These are phyloP conservation scores for Stenolophus ochropezus DNA, from an alignment of 2,888 invertebrate species.

Conservation along the genomic window DNA sequence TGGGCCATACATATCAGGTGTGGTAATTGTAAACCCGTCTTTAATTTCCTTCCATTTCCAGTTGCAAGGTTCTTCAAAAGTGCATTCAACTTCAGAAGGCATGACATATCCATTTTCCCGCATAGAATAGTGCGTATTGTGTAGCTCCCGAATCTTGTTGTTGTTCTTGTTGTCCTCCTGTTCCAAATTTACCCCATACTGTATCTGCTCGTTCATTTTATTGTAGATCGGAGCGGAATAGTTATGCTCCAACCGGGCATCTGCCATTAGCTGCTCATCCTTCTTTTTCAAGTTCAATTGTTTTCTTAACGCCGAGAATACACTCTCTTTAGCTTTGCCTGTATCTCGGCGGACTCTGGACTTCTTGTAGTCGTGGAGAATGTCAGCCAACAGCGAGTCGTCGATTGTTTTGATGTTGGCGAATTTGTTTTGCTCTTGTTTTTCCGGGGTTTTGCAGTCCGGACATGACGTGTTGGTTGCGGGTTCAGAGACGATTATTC, in stretches of 20 bases:
- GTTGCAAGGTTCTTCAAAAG: conserved; percentile 80
- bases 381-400: no score
- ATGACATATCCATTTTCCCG: conserved; percentile 65
- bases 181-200: conserved; percentile 67
- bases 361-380: no score
- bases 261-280: conserved; percentile 48
- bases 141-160: conserved; percentile 67
- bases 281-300: conserved; percentile 45
- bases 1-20: conserved; percentile 69
- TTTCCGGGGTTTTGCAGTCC: no score
- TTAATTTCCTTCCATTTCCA: conserved; percentile 84
- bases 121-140: conserved; percentile 66
- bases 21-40: conserved; percentile 75
- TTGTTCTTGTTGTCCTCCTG: conserved; percentile 66
- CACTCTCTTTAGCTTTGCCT: conserved; percentile 33
- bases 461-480: conserved; percentile 16
- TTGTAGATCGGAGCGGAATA: conserved; percentile 46
- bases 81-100: conserved; percentile 71
- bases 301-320: conserved; percentile 45
- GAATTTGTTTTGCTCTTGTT: no score
- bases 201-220: conserved; percentile 60
- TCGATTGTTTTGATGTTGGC: no score
- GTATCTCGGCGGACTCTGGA: conserved; percentile 38
- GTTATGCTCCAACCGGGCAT: conserved; percentile 52
- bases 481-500: conserved; percentile 19